Conservation (phyloP, 2,888 invertebrate genomes). For the Ochlodes sylvanus region DNA sequence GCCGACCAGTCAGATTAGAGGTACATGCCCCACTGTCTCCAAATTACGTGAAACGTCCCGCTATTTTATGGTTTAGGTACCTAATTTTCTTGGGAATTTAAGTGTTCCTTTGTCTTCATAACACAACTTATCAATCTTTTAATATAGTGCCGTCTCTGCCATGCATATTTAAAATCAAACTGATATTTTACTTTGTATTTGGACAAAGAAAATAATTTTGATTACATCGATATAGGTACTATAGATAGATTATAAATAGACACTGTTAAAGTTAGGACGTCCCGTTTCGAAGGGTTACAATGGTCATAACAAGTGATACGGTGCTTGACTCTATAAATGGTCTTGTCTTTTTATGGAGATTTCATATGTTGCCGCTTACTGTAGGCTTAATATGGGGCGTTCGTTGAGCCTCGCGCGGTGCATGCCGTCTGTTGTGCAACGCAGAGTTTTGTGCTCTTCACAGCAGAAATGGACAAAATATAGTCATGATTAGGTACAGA, state of each 20-base stretch:
- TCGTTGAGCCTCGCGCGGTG: neutral
- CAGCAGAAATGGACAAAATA: too few relatives aligned
- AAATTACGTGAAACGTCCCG: neutral
- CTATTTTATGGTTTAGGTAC: too few relatives aligned
- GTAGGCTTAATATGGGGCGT: neutral
- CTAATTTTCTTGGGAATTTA: too few relatives aligned
- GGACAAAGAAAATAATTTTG: too few relatives aligned
- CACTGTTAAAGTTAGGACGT: neutral
- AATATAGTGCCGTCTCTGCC: too few relatives aligned
- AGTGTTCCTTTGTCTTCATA: too few relatives aligned
- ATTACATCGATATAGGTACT: too few relatives aligned
- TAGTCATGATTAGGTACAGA: too few relatives aligned
- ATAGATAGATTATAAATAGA: too few relatives aligned
- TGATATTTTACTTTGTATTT: too few relatives aligned
- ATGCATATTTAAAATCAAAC: too few relatives aligned
- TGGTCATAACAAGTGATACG: constrained; percentile 9
- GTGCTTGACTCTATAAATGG: constrained; percentile 24
- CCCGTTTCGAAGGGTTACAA: neutral
- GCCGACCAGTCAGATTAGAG: neutral
- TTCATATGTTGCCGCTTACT: constrained; percentile 9
- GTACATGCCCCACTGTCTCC: neutral
- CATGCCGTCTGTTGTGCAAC: neutral
- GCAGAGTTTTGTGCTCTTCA: neutral
- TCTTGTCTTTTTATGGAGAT: constrained; percentile 33
- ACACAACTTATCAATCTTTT: too few relatives aligned